A percentile compares a stretch with the other conserved stretches of the same genome.
phyloP scores from a whole-genome alignment of 2,113 vertebrate genomes.

The Motacilla alba region DNA sequence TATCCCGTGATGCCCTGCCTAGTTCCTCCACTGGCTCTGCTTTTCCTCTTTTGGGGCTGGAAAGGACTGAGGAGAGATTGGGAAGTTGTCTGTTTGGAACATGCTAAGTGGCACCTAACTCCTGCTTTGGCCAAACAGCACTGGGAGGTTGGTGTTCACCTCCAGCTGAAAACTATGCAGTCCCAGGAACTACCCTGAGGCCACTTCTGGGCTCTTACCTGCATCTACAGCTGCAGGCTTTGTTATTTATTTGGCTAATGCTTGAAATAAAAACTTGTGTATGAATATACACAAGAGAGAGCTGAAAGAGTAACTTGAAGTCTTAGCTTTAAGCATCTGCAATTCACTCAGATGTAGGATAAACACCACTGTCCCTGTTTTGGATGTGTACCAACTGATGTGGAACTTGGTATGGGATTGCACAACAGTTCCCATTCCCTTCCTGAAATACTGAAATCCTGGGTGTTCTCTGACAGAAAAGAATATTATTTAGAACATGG shows the following conservation, averaged over 20 bases:
- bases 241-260: background rate
- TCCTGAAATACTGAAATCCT: background rate
- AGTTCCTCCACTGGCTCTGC: background rate
- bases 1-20: background rate
- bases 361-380: background rate
- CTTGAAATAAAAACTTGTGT: background rate
- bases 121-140: background rate
- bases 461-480: background rate
- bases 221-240: rapidly evolving
- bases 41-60: background rate
- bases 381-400: rapidly evolving
- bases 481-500: background rate
- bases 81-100: background rate
- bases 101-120: background rate
- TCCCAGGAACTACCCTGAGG: background rate
- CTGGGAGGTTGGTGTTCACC: background rate
- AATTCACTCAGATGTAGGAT: background rate
- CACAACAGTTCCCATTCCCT: background rate
- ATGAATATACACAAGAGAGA: background rate
- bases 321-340: background rate
- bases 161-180: background rate
- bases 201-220: background rate
- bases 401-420: background rate
- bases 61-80: background rate
- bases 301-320: background rate